Percentiles rank a stretch among this genome's conserved stretches.
Conservation (phyloP, 2,888 invertebrate genomes). For the Xanthorhoe designata region DNA sequence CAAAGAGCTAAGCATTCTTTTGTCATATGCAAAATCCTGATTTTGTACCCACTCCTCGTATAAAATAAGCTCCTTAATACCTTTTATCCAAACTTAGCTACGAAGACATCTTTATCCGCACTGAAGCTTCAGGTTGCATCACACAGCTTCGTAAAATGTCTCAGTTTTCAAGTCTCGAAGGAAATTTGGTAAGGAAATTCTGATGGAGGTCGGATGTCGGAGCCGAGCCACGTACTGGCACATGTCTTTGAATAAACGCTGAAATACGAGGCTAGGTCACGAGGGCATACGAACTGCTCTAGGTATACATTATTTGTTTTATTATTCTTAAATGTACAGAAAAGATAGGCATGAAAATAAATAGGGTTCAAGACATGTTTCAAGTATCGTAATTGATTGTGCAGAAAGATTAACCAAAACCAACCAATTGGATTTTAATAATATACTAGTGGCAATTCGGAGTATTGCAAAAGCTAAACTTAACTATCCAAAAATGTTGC, state of each 20-base stretch:
- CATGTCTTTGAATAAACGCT: conserved; percentile 49
- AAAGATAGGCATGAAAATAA: too few relatives aligned
- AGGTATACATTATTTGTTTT: conserved; percentile 1
- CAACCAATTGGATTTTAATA: too few relatives aligned
- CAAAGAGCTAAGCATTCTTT: not conserved
- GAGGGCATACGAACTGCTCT: conserved; percentile 35
- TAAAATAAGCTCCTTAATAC: conserved; percentile 39
- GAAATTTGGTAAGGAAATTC: conserved; percentile 49
- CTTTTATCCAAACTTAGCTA: conserved; percentile 40
- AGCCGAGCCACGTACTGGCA: conserved; percentile 32
- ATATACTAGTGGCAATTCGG: too few relatives aligned
- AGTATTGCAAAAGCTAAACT: too few relatives aligned
- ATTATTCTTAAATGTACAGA: not conserved
- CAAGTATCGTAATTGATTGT: too few relatives aligned
- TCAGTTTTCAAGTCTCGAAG: conserved; percentile 48
- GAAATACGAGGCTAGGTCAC: conserved; percentile 44
- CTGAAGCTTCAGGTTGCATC: conserved; percentile 44
- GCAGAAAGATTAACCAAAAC: too few relatives aligned
- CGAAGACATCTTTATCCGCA: conserved; percentile 42
- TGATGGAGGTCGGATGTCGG: conserved; percentile 45
- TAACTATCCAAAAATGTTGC: too few relatives aligned
- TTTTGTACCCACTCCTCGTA: conserved; percentile 15
- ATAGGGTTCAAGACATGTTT: too few relatives aligned
- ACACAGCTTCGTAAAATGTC: conserved; percentile 40
- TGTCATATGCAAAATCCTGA: not conserved